These are phyloP conservation scores for Nephila pilipes DNA, from an alignment of 1,140 invertebrate species.

Conservation along the genomic window DNA sequence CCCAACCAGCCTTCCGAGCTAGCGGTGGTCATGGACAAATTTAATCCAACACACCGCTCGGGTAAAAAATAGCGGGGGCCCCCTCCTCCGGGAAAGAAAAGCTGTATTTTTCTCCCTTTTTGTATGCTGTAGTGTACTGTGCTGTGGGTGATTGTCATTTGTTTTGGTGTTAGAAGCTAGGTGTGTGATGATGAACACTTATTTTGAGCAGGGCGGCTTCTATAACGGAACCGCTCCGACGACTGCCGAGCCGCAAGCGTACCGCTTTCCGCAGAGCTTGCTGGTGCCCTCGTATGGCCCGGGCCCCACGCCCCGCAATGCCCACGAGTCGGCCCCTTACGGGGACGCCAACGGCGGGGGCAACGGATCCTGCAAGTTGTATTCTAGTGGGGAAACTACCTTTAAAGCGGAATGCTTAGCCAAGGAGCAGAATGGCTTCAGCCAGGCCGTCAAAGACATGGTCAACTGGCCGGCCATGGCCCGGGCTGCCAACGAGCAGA, in stretches of 20 bases:
- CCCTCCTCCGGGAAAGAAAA: conserved; percentile 36
- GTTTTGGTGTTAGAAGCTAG: conserved; percentile 8
- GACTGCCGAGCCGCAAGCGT: conserved; percentile 83
- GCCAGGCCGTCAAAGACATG: conserved; percentile 76
- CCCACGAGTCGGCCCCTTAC: conserved; percentile 83
- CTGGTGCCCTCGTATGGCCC: conserved; percentile 79
- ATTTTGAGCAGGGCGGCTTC: conserved; percentile 96
- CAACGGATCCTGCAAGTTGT: conserved; percentile 86
- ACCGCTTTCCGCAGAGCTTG: conserved; percentile 89
- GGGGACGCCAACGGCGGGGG: conserved; percentile 43
- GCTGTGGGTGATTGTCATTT: conserved; percentile 36
- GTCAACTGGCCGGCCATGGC: conserved; percentile 81
- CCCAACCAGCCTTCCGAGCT: conserved; percentile 64
- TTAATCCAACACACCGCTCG: conserved; percentile 62
- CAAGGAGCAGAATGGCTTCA: conserved; percentile 78
- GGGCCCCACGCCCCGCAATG: conserved; percentile 44
- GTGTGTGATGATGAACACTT: conserved; percentile 90
- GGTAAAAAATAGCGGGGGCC: conserved; percentile 53
- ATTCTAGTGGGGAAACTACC: conserved; percentile 81
- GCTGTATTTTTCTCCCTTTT: background rate
- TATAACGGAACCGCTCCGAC: conserved; percentile 88
- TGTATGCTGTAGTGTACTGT: background rate
- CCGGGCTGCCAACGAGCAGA: conserved; percentile 73
- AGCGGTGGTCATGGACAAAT: conserved; percentile 57
- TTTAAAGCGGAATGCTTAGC: conserved; percentile 78